Evolutionary conservation across 2,888 invertebrate species (phyloP), one percentile per base, ranked within the genome.

Genomic region (Apodemia duryi): DNA sequence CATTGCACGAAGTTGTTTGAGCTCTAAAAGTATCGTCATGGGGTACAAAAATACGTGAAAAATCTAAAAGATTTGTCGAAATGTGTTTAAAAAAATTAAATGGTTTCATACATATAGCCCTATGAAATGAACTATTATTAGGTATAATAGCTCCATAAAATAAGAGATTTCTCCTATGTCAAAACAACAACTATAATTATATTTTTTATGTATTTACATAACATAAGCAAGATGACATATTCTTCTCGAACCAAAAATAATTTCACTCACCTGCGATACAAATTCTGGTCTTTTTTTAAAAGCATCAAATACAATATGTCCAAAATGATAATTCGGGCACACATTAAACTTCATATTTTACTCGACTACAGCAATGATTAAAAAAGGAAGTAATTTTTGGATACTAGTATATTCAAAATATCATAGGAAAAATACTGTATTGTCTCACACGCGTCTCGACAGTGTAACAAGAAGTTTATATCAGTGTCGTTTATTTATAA

Each of bases 221-320:
- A 21, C 21, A 21, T 21, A 21, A 21, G 21, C 21, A 21, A 21
- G 21, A 1, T 21, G 21, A 21, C 21, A 21, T 21, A 21, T 21
- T 21, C 21, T 21, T 21, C 21, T 21, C 21, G 21, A 21, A 21
- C 21, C 21, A 21, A 21, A 21, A 21, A 21, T 21, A 61, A 64
- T 43, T 6, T 28, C 7, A 69, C 68, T 49, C n/a, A 72, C 72
- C 72, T 71, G 71, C 65, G 63, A 69, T 52, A 71, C 51, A 49
- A 21, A 32, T n/a, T 69, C 63, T 51, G 65, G 64, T 4, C 73
- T 70, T 32, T 65, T 62, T 61, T 67, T 78, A 66, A 84, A 67
- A 13, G 70, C 70, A 11, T 82, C 77, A 65, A 81, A 41, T 38
- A 82, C 65, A 13, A 81, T 61, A 64, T 83, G 76, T 6, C 84